phyloP scores from a whole-genome alignment of 2,888 invertebrate genomes.

The Apocheima hispidaria region DNA sequence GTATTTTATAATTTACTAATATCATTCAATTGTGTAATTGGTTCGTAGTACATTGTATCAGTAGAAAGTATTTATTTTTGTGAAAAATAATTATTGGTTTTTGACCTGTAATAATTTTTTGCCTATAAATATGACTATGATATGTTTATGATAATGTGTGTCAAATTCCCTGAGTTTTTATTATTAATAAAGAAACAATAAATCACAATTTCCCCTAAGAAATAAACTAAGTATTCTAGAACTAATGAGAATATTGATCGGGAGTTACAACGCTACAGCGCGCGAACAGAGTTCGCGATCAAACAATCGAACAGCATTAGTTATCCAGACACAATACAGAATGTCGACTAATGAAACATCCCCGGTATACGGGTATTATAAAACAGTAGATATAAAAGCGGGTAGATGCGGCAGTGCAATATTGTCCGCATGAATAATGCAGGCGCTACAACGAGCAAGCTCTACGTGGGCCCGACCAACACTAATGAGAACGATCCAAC shows the following conservation, averaged over 20 bases:
- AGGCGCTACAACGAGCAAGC: conserved; percentile 69
- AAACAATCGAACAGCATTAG: conserved; percentile 52
- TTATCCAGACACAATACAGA: conserved; percentile 51
- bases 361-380: conserved; percentile 55
- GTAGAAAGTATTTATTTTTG: no score
- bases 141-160: no score
- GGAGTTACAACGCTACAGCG: conserved; percentile 19
- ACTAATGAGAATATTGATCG: conserved; percentile 33
- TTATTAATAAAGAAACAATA: no score
- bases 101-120: no score
- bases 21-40: no score
- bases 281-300: conserved; percentile 37
- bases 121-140: no score
- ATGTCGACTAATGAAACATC: conserved; percentile 61
- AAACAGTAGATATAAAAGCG: conserved; percentile 47
- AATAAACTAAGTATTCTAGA: conserved; percentile 19
- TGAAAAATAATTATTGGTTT: no score
- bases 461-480: conserved; percentile 68
- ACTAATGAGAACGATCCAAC: conserved; percentile 81
- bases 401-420: conserved; percentile 74
- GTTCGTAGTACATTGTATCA: no score
- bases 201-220: no score
- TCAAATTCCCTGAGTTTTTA: no score
- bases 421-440: conserved; percentile 85
- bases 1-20: no score